These are phyloP conservation scores for Drosophila greeni DNA, from an alignment of 2,888 invertebrate genomes.

Conservation along the genomic window DNA sequence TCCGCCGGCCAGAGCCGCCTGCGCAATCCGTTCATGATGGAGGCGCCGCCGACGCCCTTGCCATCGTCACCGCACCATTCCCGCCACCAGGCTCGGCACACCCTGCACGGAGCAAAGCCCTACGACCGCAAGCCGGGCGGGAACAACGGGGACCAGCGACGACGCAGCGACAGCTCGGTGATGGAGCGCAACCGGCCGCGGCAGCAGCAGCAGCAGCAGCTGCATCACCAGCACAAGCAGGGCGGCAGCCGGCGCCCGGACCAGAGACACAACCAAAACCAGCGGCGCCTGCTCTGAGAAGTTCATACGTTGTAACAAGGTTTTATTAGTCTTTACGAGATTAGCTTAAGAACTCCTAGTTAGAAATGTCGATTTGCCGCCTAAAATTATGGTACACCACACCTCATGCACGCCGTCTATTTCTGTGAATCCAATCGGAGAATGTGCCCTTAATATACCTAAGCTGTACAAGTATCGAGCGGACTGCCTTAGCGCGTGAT, in stretches of 20 bases:
- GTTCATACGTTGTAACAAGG: constrained; percentile 5
- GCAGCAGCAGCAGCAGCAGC: constrained; percentile 38
- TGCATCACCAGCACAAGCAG: constrained; percentile 48
- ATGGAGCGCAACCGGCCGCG: constrained; percentile 52
- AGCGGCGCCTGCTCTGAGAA: constrained; percentile 44
- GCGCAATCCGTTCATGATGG: constrained; percentile 47
- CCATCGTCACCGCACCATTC: constrained; percentile 11
- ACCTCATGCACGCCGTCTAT: background rate
- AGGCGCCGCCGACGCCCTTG: constrained; percentile 8
- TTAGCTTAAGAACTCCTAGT: constrained; percentile 24
- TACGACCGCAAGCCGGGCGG: constrained; percentile 39
- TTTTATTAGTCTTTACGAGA: constrained; percentile 30
- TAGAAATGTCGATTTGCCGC: constrained; percentile 7
- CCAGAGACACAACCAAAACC: constrained; percentile 56
- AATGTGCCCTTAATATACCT: constrained; percentile 8
- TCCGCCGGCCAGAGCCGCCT: background rate
- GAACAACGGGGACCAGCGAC: constrained; percentile 45
- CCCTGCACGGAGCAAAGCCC: constrained; percentile 52
- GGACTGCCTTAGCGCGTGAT: constrained; percentile 58
- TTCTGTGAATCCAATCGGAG: constrained; percentile 1
- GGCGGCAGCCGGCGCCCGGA: constrained; percentile 68
- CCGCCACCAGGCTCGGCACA: constrained; percentile 50
- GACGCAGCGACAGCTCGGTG: constrained; percentile 62
- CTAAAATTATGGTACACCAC: constrained; percentile 1
- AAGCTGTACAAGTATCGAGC: constrained; percentile 14